phyloP scores from a whole-genome alignment of 2,113 vertebrate species.

The Sylvia atricapilla region DNA sequence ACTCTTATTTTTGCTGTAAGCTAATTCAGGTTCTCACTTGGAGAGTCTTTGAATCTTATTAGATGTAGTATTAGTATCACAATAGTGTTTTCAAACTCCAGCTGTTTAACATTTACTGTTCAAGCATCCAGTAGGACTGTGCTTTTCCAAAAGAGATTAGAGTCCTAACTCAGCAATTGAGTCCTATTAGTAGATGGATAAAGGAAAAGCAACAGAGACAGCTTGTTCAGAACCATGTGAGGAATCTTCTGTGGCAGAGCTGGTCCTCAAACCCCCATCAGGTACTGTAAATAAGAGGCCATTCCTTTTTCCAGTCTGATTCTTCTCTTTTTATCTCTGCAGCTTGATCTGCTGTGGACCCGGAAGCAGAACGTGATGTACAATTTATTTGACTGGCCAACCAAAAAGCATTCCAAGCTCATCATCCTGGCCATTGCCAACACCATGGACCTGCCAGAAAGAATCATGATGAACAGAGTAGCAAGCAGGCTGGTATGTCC shows the following conservation, averaged over 20 bases:
- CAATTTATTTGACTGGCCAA: constrained; percentile 96
- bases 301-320: background rate
- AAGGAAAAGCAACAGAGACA: background rate
- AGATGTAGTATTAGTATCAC: background rate
- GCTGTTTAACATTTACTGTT: background rate
- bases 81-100: background rate
- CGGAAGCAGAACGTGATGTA: constrained; percentile 96
- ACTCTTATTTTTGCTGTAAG: background rate
- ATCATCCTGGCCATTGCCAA: constrained; percentile 96
- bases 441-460: constrained; percentile 97
- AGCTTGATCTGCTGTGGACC: constrained; percentile 97
- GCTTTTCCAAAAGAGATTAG: background rate
- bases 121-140: background rate
- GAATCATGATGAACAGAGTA: constrained; percentile 95
- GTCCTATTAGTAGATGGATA: background rate
- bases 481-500: constrained; percentile 88
- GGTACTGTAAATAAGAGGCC: background rate
- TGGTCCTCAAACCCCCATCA: background rate
- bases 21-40: background rate
- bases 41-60: background rate
- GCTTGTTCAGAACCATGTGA: background rate
- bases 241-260: background rate
- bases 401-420: constrained; percentile 83
- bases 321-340: background rate
- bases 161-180: background rate